phyloP scores from a whole-genome alignment of 1,140 invertebrate genomes.

The Chrysoperla carnea region DNA sequence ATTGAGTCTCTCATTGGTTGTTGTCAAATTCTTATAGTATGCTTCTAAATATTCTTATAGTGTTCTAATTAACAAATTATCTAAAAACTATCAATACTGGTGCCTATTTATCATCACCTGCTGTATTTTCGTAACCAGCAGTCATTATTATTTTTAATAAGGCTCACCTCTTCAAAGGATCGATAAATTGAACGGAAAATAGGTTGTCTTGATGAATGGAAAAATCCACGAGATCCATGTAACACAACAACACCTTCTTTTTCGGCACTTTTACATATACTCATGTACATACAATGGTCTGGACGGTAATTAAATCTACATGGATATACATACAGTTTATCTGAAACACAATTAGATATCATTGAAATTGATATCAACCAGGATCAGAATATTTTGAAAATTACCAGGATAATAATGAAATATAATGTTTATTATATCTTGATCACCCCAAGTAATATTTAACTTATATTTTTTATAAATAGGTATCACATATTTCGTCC shows the following conservation, averaged over 20 bases:
- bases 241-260: constrained; percentile 59
- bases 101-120: too few relatives aligned
- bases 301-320: constrained; percentile 85
- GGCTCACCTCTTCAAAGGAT: constrained; percentile 45
- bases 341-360: constrained; percentile 19
- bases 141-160: too few relatives aligned
- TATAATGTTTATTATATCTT: constrained; percentile 93
- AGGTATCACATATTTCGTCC: constrained; percentile 66
- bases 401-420: constrained; percentile 74
- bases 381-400: not conserved
- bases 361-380: not conserved
- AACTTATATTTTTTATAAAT: constrained; percentile 73
- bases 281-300: constrained; percentile 90
- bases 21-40: too few relatives aligned
- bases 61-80: too few relatives aligned
- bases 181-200: constrained; percentile 62
- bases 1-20: too few relatives aligned
- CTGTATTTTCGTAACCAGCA: too few relatives aligned
- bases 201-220: constrained; percentile 71
- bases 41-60: too few relatives aligned
- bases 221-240: constrained; percentile 77
- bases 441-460: constrained; percentile 92
- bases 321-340: constrained; percentile 61
- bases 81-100: too few relatives aligned
- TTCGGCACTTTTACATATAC: constrained; percentile 60